Conservation (phyloP, 92 coral and sea anemone genomes). For the Isaurus tuberculatus region DNA sequence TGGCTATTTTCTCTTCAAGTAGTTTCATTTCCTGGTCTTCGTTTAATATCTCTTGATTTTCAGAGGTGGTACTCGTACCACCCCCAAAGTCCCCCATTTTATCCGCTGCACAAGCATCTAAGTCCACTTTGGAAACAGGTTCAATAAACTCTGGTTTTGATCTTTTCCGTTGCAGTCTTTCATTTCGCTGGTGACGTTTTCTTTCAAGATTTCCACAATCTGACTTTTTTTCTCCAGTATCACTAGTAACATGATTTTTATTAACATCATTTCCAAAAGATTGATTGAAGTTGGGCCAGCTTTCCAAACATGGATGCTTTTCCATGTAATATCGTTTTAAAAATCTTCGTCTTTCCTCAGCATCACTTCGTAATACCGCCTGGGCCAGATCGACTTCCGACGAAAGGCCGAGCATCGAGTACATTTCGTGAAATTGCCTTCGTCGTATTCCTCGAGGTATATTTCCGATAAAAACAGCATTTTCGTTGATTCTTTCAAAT, state of each 20-base stretch:
- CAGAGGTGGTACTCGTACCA: background rate
- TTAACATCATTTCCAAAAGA: background rate
- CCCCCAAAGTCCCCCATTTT: background rate
- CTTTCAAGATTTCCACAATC: background rate
- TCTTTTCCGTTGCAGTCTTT: background rate
- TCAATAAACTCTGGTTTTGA: background rate
- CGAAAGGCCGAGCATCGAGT: slow-evolving; percentile 59
- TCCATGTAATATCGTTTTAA: slow-evolving; percentile 65
- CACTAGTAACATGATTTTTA: background rate
- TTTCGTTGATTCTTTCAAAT: slow-evolving; percentile 63
- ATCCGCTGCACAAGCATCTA: background rate
- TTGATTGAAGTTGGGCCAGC: slow-evolving; percentile 31
- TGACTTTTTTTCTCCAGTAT: background rate
- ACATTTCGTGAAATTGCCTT: slow-evolving; percentile 74
- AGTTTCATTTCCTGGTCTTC: background rate
- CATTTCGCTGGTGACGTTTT: background rate
- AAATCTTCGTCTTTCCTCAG: slow-evolving; percentile 56
- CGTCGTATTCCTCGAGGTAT: slow-evolving; percentile 87
- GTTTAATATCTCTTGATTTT: background rate
- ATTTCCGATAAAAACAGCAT: slow-evolving; percentile 69
- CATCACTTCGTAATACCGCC: slow-evolving; percentile 50
- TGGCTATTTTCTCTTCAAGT: background rate
- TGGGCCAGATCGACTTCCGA: slow-evolving; percentile 78
- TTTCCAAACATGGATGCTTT: slow-evolving; percentile 57
- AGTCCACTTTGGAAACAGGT: background rate